phyloP scores from a whole-genome alignment of 2,888 invertebrate species.

The Unio delphinus region DNA sequence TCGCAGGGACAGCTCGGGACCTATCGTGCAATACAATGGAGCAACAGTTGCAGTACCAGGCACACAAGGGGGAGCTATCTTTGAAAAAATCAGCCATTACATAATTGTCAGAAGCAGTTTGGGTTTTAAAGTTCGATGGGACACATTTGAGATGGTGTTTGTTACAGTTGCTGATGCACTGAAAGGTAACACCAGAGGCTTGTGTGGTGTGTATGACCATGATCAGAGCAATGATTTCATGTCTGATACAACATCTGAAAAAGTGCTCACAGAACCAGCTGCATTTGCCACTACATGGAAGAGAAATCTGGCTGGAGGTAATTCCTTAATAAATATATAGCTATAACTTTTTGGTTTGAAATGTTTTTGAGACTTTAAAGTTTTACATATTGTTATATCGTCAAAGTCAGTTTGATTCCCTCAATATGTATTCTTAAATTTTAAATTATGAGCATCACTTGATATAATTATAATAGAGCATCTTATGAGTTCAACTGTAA shows the following conservation, averaged over 20 bases:
- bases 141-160: conserved; percentile 74
- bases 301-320: conserved; percentile 39
- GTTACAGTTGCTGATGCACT: conserved; percentile 67
- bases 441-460: no score
- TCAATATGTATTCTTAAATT: no score
- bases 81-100: conserved; percentile 81
- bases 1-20: conserved; percentile 35
- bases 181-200: conserved; percentile 86
- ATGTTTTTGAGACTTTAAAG: no score
- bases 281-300: conserved; percentile 61
- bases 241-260: conserved; percentile 75
- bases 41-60: conserved; percentile 41
- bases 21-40: conserved; percentile 45
- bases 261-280: conserved; percentile 38
- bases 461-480: no score
- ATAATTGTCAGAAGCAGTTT: conserved; percentile 81
- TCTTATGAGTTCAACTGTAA: no score
- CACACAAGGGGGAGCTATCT: conserved; percentile 78
- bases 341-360: no score
- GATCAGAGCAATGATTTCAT: conserved; percentile 80
- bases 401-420: no score
- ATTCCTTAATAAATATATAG: no score
- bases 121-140: conserved; percentile 82
- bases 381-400: no score
- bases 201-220: conserved; percentile 86